These are phyloP conservation scores for Chionis minor DNA, from an alignment of 2,113 vertebrate genomes.

Conservation along the genomic window DNA sequence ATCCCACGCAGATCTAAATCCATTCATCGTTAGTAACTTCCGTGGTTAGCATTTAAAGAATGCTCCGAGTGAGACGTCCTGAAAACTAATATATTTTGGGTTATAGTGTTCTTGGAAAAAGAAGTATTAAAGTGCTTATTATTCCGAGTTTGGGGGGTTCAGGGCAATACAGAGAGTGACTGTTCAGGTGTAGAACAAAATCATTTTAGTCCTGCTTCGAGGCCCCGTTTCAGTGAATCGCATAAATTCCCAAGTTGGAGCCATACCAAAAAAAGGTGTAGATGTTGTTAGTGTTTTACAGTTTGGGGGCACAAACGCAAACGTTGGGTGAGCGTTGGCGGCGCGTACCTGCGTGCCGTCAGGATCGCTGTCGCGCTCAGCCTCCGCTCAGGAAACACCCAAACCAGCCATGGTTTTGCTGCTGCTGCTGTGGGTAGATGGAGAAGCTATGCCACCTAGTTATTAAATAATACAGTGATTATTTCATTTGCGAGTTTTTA, in stretches of 20 bases:
- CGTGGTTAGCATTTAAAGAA: not conserved
- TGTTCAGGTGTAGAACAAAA: not conserved
- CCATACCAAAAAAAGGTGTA: not conserved
- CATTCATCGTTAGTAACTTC: not conserved
- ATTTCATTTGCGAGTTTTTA: not conserved
- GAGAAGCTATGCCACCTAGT: constrained; percentile 23
- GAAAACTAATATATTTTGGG: not conserved
- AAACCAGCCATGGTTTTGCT: not conserved
- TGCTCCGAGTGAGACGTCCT: not conserved
- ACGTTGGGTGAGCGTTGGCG: not conserved
- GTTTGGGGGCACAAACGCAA: not conserved
- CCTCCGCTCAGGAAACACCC: not conserved
- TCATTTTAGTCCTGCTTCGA: not conserved
- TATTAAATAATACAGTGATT: constrained; percentile 41
- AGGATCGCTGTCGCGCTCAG: not conserved
- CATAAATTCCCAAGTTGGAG: not conserved
- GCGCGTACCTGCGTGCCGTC: not conserved
- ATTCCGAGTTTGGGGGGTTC: not conserved
- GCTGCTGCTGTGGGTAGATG: not conserved
- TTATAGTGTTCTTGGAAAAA: not conserved
- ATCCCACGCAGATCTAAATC: not conserved
- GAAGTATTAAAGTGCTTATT: not conserved
- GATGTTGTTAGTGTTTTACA: not conserved
- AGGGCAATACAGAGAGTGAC: not conserved
- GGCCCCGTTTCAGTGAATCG: not conserved